Base-by-base conservation (phyloP, 2,888 invertebrate species). In the Cabera pusaria region DNA sequence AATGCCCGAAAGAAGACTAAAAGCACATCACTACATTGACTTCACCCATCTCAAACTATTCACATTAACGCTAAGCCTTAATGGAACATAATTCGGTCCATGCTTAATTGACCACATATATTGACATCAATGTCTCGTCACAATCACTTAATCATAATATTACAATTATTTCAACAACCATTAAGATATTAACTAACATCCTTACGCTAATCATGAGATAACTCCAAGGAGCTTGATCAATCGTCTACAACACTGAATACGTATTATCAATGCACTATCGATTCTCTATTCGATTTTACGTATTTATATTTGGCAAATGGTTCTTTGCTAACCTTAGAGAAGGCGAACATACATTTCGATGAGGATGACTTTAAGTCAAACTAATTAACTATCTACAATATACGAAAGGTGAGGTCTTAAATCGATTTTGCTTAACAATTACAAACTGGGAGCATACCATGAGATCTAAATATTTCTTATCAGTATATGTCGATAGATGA, bases 271-370 rank as follows among this genome's bases (percentile, higher is more conserved):
- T 65, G 59, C 49, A 52, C 52, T 59, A 72, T 64, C 64, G 62
- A 62, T 59, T 67, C 53, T 19, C 19, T 53, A 49, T 56, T 54
- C 57, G 49, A 49, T 52, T 56, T 57, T 81, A 78, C 78, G 79
- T 77, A 81, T 76, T 72, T 77, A 81, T 81, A 78, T 85, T 86
- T 86, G 86, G 85, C 86, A 81, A 83, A 79, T 68, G 66, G 66
- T 75, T 74, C 69, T 71, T 72, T 71, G 63, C 45, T 59, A 64
- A 64, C 64, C 65, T 70, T 64, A 56, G 57, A 55, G 59, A 62
- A 48, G 64, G 61, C 64, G 63, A 59, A 60, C 52, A 70, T 62
- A 64, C 53, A 19, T 58, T 20, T 40, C 52, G 48, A 55, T 56
- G 62, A 58, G 52, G 64, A 53, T 68, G 85, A 81, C 84, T 83